These are phyloP conservation scores for Manacus vitellinus DNA, from an alignment of 2,113 vertebrate genomes.

Conservation along the genomic window DNA sequence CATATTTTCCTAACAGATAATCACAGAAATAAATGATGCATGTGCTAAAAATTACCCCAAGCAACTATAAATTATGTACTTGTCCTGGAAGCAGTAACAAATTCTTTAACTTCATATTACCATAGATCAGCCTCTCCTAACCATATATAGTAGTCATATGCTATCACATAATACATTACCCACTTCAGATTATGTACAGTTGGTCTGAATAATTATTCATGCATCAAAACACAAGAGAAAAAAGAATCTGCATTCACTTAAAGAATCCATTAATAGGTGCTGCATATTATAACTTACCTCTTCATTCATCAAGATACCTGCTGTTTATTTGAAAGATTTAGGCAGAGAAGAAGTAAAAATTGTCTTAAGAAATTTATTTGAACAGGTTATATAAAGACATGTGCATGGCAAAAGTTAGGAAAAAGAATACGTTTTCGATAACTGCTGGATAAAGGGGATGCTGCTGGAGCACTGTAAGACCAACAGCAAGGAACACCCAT, in stretches of 20 bases:
- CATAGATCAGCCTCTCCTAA: background rate
- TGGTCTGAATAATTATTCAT: background rate
- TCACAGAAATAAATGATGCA: background rate
- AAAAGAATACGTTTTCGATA: background rate
- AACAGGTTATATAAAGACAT: background rate
- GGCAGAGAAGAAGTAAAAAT: background rate
- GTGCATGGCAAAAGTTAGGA: background rate
- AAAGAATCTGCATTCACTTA: background rate
- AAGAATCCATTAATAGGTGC: background rate
- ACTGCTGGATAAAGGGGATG: background rate
- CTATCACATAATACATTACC: background rate
- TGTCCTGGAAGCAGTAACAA: background rate
- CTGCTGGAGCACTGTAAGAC: background rate
- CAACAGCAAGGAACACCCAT: background rate
- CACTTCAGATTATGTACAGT: background rate
- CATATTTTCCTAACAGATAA: background rate
- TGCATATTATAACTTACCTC: background rate
- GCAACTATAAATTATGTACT: background rate
- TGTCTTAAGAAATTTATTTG: background rate
- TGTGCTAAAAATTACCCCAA: background rate
- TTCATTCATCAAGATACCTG: background rate
- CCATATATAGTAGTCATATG: background rate
- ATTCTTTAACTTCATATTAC: background rate
- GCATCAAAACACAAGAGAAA: background rate
- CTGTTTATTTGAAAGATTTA: background rate